Conservation (phyloP, 2,888 invertebrate species). For the Hemithea aestivaria region DNA sequence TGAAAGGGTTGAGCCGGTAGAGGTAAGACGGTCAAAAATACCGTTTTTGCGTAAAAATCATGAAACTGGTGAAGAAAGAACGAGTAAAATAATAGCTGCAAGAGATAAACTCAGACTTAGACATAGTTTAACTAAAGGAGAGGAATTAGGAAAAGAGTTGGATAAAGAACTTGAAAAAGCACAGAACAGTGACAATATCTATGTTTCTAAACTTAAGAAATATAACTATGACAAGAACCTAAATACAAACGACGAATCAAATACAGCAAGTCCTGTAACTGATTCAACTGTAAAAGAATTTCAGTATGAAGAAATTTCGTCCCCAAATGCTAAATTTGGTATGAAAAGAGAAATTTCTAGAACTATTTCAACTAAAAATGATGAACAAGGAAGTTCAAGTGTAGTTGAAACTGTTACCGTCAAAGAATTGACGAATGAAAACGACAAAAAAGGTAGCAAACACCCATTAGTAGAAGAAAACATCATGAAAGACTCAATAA, state of each 20-base stretch:
- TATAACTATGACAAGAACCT: no score
- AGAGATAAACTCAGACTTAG: conserved; percentile 24
- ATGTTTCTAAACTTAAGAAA: no score
- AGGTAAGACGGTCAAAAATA: conserved; percentile 48
- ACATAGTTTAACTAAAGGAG: conserved; percentile 17
- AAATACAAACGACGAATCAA: no score
- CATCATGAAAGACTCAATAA: conserved; percentile 21
- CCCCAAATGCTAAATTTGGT: conserved; percentile 21
- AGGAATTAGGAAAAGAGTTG: conserved; percentile 12
- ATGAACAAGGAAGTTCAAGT: conserved; percentile 16
- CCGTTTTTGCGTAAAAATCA: conserved; percentile 52
- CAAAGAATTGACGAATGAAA: conserved; percentile 12
- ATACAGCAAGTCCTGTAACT: no score
- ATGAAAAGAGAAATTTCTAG: conserved; percentile 7
- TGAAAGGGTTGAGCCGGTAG: conserved; percentile 39
- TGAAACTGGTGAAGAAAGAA: conserved; percentile 17
- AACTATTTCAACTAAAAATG: conserved; percentile 9
- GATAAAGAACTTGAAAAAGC: conserved; percentile 7
- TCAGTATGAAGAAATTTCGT: conserved; percentile 15
- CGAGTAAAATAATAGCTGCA: conserved; percentile 26
- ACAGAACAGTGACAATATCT: neutral
- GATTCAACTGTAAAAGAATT: conserved; percentile 4
- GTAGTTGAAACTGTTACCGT: conserved; percentile 14
- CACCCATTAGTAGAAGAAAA: conserved; percentile 22
- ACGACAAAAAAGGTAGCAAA: conserved; percentile 10